Base-by-base conservation (phyloP, 2,888 invertebrate species). In the Halictus quadricinctus region DNA sequence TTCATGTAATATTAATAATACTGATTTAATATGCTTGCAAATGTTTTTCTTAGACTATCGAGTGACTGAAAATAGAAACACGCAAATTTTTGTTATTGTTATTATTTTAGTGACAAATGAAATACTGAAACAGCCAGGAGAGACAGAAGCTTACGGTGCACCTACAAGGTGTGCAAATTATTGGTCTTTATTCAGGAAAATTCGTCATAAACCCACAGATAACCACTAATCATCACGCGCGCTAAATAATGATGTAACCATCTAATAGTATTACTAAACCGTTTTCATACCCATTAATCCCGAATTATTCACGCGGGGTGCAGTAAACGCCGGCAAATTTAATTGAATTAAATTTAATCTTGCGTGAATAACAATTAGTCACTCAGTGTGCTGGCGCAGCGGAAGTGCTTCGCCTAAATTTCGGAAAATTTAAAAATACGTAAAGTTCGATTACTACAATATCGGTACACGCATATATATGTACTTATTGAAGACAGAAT, bases 261-360 rank as follows among this genome's bases (percentile, higher is more conserved):
- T 25, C 60, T 60, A 60, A 60, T 29, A 60, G 15, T 29, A 25
- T 60, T 60, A 60, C 29, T 25, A 60, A 60, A 60, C 60, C 60
- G 25, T 60, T 60, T 60, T 29, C 60, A 60, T 60, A 60, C 29
- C 25, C 60, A 60, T 60, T 60, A 60, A 60, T 29, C 60, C 29
- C 15, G 60, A 60, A 60, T 60, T 60, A 60, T 60, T 60, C 60
- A 25, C 25, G 13, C 60, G 25, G 60, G 13, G 15, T 15, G 60
- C 29, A 29, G 60, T 25, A 25, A 15, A 60, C 60, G 25, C 13
- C 29, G 15, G 25, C 15, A 25, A 60, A 29, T 60, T 60, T 60
- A 60, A 60, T 60, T 29, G 60, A 60, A 60, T 60, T 60, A 60
- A 60, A 60, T 25, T 60, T 60, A 60, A 60, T 60, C 60, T 60